These are phyloP conservation scores for Pantherophis vulpinus DNA, from an alignment of 2,797 vertebrate species.

Conservation along the genomic window DNA sequence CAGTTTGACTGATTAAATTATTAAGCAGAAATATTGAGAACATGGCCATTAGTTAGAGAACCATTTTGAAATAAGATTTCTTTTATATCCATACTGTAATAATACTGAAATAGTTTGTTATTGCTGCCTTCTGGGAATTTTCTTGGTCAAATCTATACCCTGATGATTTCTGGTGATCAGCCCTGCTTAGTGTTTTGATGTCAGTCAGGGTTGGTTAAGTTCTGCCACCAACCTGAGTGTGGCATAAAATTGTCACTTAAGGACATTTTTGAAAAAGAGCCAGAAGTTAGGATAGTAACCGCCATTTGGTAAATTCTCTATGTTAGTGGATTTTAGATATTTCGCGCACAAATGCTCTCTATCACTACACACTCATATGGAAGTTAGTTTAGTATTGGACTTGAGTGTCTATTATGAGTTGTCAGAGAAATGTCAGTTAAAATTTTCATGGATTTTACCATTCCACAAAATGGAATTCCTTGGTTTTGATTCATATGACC, in stretches of 20 bases:
- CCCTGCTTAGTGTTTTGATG: neutral
- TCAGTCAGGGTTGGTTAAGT: neutral
- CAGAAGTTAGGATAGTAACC: neutral
- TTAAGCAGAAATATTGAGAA: neutral
- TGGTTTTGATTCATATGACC: neutral
- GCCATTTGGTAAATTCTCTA: neutral
- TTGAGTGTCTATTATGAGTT: neutral
- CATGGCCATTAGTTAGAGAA: neutral
- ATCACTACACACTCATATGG: neutral
- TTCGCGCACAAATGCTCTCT: neutral
- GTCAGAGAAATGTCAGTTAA: neutral
- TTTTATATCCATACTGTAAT: neutral
- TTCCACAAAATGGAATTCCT: neutral
- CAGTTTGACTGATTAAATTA: neutral
- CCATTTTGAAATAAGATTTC: accelerated
- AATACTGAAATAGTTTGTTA: neutral
- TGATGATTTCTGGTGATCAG: neutral
- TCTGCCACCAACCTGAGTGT: neutral
- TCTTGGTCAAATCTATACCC: neutral
- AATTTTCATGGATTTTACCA: neutral
- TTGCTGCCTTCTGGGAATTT: neutral
- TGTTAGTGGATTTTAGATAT: neutral
- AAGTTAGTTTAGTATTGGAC: neutral
- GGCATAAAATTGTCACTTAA: neutral
- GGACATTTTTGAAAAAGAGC: neutral